Percentiles rank a stretch among this genome's conserved stretches.
phyloP scores from a whole-genome alignment of 2,888 invertebrate species.

The Hypselothyrea guttata region DNA sequence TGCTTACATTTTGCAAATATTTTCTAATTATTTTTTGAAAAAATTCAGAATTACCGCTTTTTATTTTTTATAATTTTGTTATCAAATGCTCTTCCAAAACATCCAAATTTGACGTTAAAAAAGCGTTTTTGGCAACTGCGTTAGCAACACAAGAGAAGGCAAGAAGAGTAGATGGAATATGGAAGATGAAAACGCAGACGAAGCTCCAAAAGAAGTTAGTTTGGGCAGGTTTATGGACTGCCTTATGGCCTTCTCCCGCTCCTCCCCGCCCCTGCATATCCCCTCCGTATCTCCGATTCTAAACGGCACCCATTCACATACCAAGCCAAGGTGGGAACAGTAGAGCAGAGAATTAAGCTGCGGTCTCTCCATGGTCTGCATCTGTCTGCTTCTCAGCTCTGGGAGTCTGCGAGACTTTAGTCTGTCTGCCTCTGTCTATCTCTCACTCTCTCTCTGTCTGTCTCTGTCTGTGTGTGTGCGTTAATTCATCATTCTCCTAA shows the following conservation, averaged over 20 bases:
- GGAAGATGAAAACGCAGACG: too few relatives aligned
- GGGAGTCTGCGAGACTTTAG: slow-evolving; percentile 12
- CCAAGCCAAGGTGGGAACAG: neutral
- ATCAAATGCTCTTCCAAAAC: too few relatives aligned
- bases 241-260: slow-evolving; percentile 9
- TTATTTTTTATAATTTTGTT: too few relatives aligned
- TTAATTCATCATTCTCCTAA: slow-evolving; percentile 70
- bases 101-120: too few relatives aligned
- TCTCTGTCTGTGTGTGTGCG: slow-evolving; percentile 26
- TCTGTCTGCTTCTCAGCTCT: neutral
- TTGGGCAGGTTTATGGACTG: slow-evolving; percentile 65
- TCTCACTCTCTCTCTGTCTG: too few relatives aligned
- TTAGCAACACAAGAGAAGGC: too few relatives aligned
- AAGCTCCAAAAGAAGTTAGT: slow-evolving; percentile 34
- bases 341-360: neutral
- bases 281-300: slow-evolving; percentile 58
- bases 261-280: too few relatives aligned
- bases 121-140: too few relatives aligned
- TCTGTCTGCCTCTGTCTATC: slow-evolving; percentile 12
- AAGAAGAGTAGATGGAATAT: too few relatives aligned
- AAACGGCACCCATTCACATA: slow-evolving; percentile 60
- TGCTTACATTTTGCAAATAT: too few relatives aligned
- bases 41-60: too few relatives aligned
- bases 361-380: slow-evolving; percentile 12
- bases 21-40: too few relatives aligned